Base-by-base conservation (phyloP, 1,140 invertebrate species). In the Drosophila quadrilineata region DNA sequence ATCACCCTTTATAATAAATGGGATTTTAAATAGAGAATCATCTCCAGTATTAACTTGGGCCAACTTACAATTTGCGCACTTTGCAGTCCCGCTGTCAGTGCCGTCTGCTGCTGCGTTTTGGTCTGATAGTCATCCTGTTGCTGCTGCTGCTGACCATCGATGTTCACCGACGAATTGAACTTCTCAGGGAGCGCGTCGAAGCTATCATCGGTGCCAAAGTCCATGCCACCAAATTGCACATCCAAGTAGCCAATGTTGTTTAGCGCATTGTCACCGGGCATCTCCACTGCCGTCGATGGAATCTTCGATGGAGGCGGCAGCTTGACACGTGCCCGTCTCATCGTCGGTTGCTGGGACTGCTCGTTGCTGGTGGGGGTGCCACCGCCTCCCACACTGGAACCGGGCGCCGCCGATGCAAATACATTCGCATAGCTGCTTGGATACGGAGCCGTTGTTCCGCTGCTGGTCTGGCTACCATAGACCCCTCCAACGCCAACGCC, bases 281-380 rank as follows among this genome's bases (percentile, higher is more conserved):
- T 99, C 90, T 98, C 97, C 21, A 99, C 97, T 38, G 97, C 97
- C 59, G 94, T 96, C 10, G 96, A 93, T 26, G 97, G 97, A 75
- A 99, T 98, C 94, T 98, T 98, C 12, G 96, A 97, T 9, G 96
- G 96, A 35, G 95, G 96, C 48, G 96, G 96, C 43, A 97, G 93
- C 76, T 96, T 93, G n/a, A 95, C 93, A 72, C 95, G 93, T 19
- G 88, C 74, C n/a, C 88, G 59, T 77, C 95, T 93, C 57, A 93
- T 95, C 90, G 89, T 91, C 89, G 92, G 95, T 74, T 91, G 92
- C 54, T 87, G 77, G 31, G 86, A 75, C 41, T 74, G 60, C 90
- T 71, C 63, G 9, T 36, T 31, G 70, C 36, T 65, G 16, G 21
- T 64, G 88, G 89, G 28, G 12, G 87, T 66, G 19, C 46, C 33